Conservation (phyloP, 2,888 invertebrate genomes). For the Orthonychiurus folsomi region DNA sequence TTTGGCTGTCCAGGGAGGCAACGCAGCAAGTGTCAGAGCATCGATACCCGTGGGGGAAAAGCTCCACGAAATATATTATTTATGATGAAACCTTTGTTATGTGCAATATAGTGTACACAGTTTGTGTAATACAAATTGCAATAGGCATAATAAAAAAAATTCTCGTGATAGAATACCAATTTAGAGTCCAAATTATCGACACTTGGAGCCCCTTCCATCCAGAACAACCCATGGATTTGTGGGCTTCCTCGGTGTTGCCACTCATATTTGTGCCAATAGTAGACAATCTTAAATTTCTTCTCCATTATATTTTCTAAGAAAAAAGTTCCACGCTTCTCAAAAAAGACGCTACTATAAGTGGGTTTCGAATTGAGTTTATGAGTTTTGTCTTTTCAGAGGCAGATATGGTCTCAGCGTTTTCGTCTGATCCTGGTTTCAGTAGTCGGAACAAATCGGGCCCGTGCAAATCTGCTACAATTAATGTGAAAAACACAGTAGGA, state of each 20-base stretch:
- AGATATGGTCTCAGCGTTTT: not conserved
- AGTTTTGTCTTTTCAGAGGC: not conserved
- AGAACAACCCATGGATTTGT: no score
- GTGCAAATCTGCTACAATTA: conserved; percentile 1
- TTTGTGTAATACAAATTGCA: no score
- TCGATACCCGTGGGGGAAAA: not conserved
- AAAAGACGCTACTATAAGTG: not conserved
- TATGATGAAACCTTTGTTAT: not conserved
- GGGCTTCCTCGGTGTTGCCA: no score
- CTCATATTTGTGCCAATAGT: no score
- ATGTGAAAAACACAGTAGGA: conserved; percentile 5
- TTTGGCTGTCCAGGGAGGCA: conserved; percentile 10
- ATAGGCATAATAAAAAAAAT: no score
- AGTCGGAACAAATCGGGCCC: conserved; percentile 3
- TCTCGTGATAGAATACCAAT: no score
- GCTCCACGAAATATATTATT: conserved; percentile 4
- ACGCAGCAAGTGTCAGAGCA: conserved; percentile 1
- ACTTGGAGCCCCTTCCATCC: no score
- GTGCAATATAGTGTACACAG: not conserved
- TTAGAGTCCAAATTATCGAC: no score
- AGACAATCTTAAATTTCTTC: not conserved
- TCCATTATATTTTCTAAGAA: not conserved
- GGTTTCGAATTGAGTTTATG: no score
- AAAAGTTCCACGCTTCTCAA: not conserved
- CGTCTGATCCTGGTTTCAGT: not conserved